A percentile compares a stretch with the other conserved stretches of the same genome.
Evolutionary conservation across 2,888 invertebrate genomes (phyloP).

Genomic region (Caenorhabditis becei): DNA sequence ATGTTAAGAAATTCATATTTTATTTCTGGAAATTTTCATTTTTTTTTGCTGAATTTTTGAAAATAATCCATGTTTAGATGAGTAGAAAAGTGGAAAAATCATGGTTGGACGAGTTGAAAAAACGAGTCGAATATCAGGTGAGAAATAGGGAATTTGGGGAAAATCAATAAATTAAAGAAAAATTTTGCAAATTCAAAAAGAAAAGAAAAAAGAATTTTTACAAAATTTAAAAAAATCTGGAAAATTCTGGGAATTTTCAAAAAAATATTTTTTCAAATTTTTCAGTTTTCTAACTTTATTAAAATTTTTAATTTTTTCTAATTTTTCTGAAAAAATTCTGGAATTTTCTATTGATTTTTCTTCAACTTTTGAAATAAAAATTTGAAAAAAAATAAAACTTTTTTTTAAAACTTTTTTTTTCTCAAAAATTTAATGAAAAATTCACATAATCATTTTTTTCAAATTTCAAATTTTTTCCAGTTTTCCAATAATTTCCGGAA

Average conservation of each 20-base stretch:
- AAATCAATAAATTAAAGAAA: neutral
- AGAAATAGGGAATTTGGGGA: neutral
- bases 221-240: neutral
- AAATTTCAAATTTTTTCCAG: no score
- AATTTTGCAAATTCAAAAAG: neutral
- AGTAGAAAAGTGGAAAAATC: constrained; percentile 31
- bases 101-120: constrained; percentile 52
- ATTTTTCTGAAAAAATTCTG: no score
- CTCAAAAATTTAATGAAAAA: no score
- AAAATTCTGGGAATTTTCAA: neutral
- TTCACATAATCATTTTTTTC: no score
- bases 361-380: no score
- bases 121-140: constrained; percentile 49
- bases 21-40: neutral
- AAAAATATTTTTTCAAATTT: neutral
- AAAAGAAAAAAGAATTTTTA: neutral
- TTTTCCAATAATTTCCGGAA: no score
- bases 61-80: constrained; percentile 30
- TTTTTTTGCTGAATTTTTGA: neutral
- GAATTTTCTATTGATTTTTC: no score
- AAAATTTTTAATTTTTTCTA: no score
- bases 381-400: no score
- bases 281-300: constrained; percentile 4
- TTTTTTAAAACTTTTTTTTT: no score
- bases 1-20: constrained; percentile 18